phyloP scores from a whole-genome alignment of 1,140 invertebrate species.

The Venturia canescens region DNA sequence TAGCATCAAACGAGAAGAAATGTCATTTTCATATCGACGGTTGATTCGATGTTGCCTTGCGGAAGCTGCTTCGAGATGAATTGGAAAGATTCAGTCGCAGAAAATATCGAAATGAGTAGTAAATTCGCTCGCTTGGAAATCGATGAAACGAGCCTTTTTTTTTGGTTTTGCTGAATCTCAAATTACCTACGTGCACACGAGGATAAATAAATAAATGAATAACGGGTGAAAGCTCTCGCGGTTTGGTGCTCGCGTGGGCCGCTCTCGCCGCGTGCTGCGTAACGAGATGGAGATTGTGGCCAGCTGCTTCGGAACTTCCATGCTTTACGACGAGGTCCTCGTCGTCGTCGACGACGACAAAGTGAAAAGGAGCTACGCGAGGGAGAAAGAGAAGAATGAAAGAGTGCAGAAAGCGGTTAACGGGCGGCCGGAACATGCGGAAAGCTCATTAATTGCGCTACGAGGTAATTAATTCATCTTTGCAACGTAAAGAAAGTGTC shows the following conservation, averaged over 20 bases:
- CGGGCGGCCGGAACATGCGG: neutral
- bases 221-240: slow-evolving; percentile 34
- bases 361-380: neutral
- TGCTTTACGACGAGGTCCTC: slow-evolving; percentile 2
- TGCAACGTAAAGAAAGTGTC: slow-evolving; percentile 30
- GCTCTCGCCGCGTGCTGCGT: neutral
- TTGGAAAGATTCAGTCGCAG: too few relatives aligned
- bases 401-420: slow-evolving; percentile 23
- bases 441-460: slow-evolving; percentile 45
- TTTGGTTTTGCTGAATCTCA: neutral
- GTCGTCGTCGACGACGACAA: neutral
- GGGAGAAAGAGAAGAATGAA: neutral
- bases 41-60: too few relatives aligned
- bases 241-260: slow-evolving; percentile 28
- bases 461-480: slow-evolving; percentile 34
- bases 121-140: too few relatives aligned
- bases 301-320: slow-evolving; percentile 20
- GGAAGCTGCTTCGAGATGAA: too few relatives aligned
- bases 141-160: too few relatives aligned
- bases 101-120: too few relatives aligned
- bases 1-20: too few relatives aligned
- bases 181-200: neutral
- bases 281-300: slow-evolving; percentile 39
- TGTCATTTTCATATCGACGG: too few relatives aligned
- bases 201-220: slow-evolving; percentile 17